Percentiles rank a stretch among this genome's conserved stretches.
Evolutionary conservation across 2,113 vertebrate genomes (phyloP).

Genomic region (Connochaetes taurinus): DNA sequence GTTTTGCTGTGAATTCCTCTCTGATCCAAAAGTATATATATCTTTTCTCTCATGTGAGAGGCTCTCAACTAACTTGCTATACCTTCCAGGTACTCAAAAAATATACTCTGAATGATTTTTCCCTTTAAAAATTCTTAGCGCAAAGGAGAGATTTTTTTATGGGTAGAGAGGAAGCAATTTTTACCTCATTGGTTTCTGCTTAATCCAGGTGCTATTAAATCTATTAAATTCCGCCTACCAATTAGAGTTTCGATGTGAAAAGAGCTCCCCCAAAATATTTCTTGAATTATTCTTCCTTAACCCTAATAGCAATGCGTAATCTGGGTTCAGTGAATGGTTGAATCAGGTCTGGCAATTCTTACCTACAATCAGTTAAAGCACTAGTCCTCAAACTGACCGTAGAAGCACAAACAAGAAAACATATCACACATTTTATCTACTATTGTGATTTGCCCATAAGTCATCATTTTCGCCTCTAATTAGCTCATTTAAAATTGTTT

Average conservation of each 20-base stretch:
- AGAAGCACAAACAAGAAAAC: not conserved
- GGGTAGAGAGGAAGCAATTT: conserved; percentile 24
- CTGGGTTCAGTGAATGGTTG: not conserved
- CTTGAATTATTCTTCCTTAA: conserved; percentile 23
- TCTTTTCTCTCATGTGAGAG: not conserved
- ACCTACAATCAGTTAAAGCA: not conserved
- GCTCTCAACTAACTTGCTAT: not conserved
- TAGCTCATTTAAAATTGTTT: not conserved
- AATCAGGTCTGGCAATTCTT: not conserved
- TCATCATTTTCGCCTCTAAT: not conserved
- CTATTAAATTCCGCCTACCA: not conserved
- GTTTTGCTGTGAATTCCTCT: not conserved
- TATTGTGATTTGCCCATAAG: not conserved
- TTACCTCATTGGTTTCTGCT: conserved; percentile 39
- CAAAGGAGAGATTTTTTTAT: conserved; percentile 11
- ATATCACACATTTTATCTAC: not conserved
- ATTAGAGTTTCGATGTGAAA: not conserved
- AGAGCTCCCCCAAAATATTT: not conserved
- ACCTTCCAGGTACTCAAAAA: not conserved
- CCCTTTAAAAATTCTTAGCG: not conserved
- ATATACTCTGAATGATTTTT: not conserved
- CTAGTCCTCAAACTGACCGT: not conserved
- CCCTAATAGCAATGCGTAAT: not conserved
- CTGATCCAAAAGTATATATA: not conserved
- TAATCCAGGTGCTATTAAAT: conserved; percentile 17